Evolutionary conservation across 2,888 invertebrate species (phyloP).

Genomic region (Oscheius myriophilus): DNA sequence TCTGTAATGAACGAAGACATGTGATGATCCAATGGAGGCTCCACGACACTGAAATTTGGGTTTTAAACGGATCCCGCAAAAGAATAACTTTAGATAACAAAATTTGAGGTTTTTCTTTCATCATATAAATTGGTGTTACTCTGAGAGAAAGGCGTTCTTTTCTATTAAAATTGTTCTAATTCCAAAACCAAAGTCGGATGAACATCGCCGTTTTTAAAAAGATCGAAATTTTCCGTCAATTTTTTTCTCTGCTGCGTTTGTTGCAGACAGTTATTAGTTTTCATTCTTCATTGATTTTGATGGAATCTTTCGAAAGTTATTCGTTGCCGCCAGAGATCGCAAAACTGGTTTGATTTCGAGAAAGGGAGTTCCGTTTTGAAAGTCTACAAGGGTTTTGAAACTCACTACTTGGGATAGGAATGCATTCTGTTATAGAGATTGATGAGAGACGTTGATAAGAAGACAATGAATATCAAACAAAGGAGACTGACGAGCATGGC

Average conservation of each 20-base stretch:
- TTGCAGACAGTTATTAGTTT: no score
- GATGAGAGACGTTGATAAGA: constrained; percentile 71
- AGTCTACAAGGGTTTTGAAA: not conserved
- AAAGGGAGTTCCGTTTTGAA: not conserved
- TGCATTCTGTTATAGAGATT: constrained; percentile 72
- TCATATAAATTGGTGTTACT: no score
- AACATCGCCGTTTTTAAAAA: no score
- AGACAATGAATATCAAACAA: constrained; percentile 72
- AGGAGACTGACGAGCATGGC: constrained; percentile 72
- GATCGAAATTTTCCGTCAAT: no score
- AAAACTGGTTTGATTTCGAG: no score
- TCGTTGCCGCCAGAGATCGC: not conserved
- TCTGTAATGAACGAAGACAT: constrained; percentile 66
- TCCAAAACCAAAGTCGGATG: no score
- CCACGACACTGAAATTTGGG: constrained; percentile 53
- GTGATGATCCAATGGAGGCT: constrained; percentile 58
- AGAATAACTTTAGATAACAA: no score
- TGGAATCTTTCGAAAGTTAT: not conserved
- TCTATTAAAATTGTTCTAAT: no score
- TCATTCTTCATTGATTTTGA: not conserved
- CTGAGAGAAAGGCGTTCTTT: no score
- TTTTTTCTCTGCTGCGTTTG: not conserved
- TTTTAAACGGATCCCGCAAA: no score
- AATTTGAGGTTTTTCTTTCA: no score
- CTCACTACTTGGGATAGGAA: constrained; percentile 67